A percentile compares a stretch with the other conserved stretches of the same genome.
phyloP scores from a whole-genome alignment of 2,888 invertebrate genomes.

The Geotrupes spiniger region DNA sequence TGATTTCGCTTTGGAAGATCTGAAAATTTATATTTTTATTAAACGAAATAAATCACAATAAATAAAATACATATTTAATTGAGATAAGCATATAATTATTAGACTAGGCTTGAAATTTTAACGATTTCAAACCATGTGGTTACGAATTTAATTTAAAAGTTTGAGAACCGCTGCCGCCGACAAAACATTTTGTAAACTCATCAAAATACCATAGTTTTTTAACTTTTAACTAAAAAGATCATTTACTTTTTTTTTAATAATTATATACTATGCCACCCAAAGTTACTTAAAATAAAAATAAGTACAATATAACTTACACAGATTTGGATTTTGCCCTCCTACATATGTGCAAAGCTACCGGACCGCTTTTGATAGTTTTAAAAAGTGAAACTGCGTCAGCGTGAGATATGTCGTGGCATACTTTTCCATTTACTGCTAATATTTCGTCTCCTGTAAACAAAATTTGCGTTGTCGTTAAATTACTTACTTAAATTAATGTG shows the following conservation, averaged over 20 bases:
- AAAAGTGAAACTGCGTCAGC: constrained; percentile 77
- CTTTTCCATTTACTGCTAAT: constrained; percentile 75
- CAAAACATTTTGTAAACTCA: neutral
- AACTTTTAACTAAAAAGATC: too few relatives aligned
- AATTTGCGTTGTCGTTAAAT: constrained; percentile 13
- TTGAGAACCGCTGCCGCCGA: neutral
- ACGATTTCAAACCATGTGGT: too few relatives aligned
- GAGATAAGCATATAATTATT: neutral
- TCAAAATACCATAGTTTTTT: too few relatives aligned
- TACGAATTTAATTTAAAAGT: too few relatives aligned
- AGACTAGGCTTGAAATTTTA: too few relatives aligned
- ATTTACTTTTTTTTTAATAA: too few relatives aligned
- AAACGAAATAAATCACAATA: too few relatives aligned
- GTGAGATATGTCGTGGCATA: constrained; percentile 77
- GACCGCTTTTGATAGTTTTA: constrained; percentile 74
- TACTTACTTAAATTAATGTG: neutral
- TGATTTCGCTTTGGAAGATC: constrained; percentile 69
- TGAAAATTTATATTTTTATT: constrained; percentile 55
- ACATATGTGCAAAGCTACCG: constrained; percentile 72
- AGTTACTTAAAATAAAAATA: neutral
- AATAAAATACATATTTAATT: neutral
- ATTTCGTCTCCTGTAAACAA: constrained; percentile 71
- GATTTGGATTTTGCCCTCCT: constrained; percentile 48
- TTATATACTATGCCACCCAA: too few relatives aligned
- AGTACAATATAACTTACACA: constrained; percentile 31